Conservation (phyloP, 2,113 vertebrate genomes). For the Rhodinocichla rosea region DNA sequence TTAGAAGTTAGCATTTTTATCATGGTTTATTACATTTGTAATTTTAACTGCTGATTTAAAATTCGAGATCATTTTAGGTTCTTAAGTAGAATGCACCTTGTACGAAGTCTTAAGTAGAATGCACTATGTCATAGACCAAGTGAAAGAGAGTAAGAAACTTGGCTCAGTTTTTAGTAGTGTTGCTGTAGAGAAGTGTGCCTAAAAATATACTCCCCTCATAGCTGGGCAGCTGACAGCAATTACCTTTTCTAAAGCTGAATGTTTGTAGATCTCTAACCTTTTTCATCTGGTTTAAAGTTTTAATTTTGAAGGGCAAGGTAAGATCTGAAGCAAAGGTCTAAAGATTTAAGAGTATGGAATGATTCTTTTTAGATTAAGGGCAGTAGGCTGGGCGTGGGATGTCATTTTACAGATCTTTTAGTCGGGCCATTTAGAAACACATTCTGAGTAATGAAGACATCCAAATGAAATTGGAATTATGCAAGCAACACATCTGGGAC, state of each 20-base stretch:
- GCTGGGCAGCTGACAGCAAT: background rate
- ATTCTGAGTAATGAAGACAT: background rate
- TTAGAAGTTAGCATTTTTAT: background rate
- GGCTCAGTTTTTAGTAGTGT: background rate
- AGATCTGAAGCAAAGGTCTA: background rate
- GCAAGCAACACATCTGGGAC: background rate
- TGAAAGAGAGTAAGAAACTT: background rate
- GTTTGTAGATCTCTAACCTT: background rate
- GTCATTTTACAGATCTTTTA: background rate
- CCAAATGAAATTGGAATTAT: background rate
- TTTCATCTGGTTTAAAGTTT: background rate
- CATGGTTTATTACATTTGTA: background rate
- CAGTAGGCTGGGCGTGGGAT: background rate
- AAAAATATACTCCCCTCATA: background rate
- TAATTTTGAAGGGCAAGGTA: background rate
- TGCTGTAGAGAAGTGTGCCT: background rate
- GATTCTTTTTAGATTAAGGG: background rate
- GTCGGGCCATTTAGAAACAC: background rate
- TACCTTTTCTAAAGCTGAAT: background rate
- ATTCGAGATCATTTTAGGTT: background rate
- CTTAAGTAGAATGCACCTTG: background rate
- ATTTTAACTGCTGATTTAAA: background rate
- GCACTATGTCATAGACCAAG: background rate
- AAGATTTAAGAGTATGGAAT: accelerated
- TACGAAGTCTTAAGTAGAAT: background rate